Evolutionary conservation across 1,140 invertebrate species (phyloP), one percentile per base, ranked within the genome.

Genomic region (Lepidurus couesii): DNA sequence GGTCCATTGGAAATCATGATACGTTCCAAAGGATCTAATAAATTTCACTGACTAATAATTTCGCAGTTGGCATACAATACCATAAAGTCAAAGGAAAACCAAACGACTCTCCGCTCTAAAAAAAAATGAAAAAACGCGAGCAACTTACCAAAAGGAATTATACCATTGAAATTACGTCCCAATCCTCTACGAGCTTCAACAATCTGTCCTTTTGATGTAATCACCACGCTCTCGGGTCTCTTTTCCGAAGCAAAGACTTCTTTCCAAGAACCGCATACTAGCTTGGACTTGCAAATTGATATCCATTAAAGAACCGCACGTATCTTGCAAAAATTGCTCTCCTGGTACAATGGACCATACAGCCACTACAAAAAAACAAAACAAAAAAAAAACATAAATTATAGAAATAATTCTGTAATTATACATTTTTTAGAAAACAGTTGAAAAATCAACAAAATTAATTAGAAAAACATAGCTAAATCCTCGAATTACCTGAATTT

Each of bases 201-300:
- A 78, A 73, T 78, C 77, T n/a, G 77, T 78, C 73, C 73, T 78
- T 73, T 73, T 53, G 77, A 78, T 78, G 53, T 78, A 78, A 44
- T 78, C 77, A 73, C 47, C 42, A n/a, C 53, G 53, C 42, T 78
- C 77, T 8, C 77, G 77, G 7, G 44, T 73, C 43, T 78, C 77
- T 7, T 53, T 44, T 16, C 65, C 44, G 42, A 42, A 42, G 13
- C 43, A 43, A 73, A 78, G 53, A 45, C 53, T 16, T 73, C 73
- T 78, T 11, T 78, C 77, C 2, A 73, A 43, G 11, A n/a, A 16
- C 73, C 73, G 34, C 16, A 78, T 42, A 21, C 53, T 73, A n/a
- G 77, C 73, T 34, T 78, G 77, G 44, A 73, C 73, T 42, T 78
- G 77, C 26, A 78, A 42, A 74, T 78, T 78, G 44, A 78, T 44